phyloP scores from a whole-genome alignment of 2,888 invertebrate genomes.

The Megaustenia siamemsis region DNA sequence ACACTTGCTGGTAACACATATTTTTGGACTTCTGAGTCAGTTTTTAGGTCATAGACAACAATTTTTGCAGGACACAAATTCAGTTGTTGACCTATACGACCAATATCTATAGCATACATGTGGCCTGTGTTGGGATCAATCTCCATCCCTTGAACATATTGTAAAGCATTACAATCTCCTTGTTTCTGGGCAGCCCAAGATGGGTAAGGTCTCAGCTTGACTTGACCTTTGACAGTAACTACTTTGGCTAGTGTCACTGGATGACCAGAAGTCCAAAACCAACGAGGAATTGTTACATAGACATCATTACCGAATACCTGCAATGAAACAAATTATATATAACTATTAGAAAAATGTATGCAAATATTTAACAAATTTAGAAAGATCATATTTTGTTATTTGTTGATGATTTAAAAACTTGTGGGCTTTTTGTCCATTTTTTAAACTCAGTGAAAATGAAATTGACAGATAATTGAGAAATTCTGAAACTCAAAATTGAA shows the following conservation, averaged over 20 bases:
- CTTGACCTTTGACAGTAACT: conserved; percentile 49
- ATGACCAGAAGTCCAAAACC: conserved; percentile 53
- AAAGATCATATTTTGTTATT: no score
- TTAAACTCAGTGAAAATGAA: no score
- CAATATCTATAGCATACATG: conserved; percentile 72
- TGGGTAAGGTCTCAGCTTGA: conserved; percentile 65
- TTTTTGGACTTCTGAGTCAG: conserved; percentile 57
- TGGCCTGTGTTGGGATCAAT: conserved; percentile 68
- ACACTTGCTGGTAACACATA: conserved; percentile 65
- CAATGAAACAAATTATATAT: not conserved
- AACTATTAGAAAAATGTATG: no score
- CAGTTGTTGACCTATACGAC: conserved; percentile 52
- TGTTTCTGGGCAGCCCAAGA: conserved; percentile 66
- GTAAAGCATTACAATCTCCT: conserved; percentile 68
- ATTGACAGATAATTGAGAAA: no score
- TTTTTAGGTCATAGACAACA: conserved; percentile 64
- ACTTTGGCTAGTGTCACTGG: conserved; percentile 58
- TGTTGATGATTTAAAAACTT: no score
- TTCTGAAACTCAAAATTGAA: no score
- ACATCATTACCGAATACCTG: conserved; percentile 62
- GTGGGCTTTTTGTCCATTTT: no score
- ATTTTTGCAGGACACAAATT: conserved; percentile 69
- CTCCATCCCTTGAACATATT: conserved; percentile 71
- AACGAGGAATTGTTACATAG: conserved; percentile 69
- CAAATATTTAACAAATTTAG: no score